These are phyloP conservation scores for Acanthoscelides obtectus DNA, from an alignment of 2,888 invertebrate genomes.

Conservation along the genomic window DNA sequence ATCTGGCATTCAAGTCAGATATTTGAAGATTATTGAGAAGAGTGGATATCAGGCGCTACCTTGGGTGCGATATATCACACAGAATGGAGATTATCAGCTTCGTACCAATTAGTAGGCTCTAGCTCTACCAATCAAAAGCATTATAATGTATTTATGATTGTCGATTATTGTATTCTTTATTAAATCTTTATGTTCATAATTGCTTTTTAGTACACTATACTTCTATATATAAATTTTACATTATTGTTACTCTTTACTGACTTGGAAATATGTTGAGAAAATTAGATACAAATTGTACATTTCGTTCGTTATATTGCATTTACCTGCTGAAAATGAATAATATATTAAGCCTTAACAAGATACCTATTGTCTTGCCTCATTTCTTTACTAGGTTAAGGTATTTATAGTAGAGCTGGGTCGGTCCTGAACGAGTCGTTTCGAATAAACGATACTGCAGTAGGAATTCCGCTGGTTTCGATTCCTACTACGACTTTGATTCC, in stretches of 20 bases:
- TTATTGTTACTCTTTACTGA: neutral
- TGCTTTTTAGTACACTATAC: neutral
- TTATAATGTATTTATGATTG: neutral
- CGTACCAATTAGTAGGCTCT: slow-evolving; percentile 69
- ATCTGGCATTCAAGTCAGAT: slow-evolving; percentile 95
- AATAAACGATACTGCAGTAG: too few relatives aligned
- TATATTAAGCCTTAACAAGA: neutral
- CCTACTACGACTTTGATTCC: too few relatives aligned
- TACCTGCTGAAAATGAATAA: neutral
- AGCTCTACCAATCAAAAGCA: neutral
- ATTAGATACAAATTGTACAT: neutral
- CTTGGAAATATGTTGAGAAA: neutral
- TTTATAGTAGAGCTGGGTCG: too few relatives aligned
- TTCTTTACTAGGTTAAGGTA: too few relatives aligned
- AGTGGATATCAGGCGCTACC: slow-evolving; percentile 98
- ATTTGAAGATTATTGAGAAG: slow-evolving; percentile 97
- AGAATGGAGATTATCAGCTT: slow-evolving; percentile 97
- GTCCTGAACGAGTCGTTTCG: too few relatives aligned
- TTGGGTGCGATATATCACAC: slow-evolving; percentile 99
- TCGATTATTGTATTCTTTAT: neutral
- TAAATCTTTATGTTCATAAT: neutral
- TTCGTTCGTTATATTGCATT: neutral
- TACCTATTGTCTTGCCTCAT: too few relatives aligned
- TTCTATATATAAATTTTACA: neutral
- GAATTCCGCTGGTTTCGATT: too few relatives aligned